Percentiles rank a stretch among this genome's conserved stretches.
Conservation (phyloP, 2,888 invertebrate species). For the Megaustenia siamemsis region DNA sequence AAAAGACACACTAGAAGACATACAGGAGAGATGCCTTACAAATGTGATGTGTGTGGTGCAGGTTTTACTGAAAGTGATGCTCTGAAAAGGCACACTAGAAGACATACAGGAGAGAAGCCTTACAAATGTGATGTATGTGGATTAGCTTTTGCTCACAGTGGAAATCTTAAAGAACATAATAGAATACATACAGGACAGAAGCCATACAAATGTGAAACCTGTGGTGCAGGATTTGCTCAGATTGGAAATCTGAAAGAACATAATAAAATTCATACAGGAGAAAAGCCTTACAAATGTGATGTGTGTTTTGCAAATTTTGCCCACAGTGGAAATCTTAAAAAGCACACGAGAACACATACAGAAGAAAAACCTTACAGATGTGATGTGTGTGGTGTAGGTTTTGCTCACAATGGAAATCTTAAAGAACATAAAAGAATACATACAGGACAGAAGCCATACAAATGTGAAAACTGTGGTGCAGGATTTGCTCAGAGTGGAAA, state of each 20-base stretch:
- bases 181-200: neutral
- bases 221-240: neutral
- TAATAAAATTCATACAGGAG: neutral
- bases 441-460: too few species aligned
- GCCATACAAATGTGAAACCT: neutral
- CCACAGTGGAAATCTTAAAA: neutral
- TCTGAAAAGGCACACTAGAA: neutral
- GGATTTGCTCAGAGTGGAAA: too few species aligned
- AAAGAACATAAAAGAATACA: too few species aligned
- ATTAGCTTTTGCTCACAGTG: neutral
- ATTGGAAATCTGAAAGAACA: neutral
- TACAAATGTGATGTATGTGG: neutral
- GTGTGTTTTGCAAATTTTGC: neutral
- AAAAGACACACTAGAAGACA: too few species aligned
- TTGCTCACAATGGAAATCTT: too few species aligned
- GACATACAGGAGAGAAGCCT: neutral
- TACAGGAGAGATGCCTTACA: too few species aligned
- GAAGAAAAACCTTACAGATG: too few species aligned
- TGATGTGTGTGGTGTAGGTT: too few species aligned
- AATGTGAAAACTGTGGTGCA: too few species aligned
- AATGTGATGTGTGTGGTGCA: too few species aligned
- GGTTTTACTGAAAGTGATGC: too few species aligned
- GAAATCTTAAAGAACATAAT: neutral
- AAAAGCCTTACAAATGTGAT: constrained; percentile 15
- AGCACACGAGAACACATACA: neutral